Percentiles rank a stretch among this genome's conserved stretches.
Evolutionary conservation across 2,797 vertebrate genomes (phyloP).

Genomic region (Tiaroga cobitis): DNA sequence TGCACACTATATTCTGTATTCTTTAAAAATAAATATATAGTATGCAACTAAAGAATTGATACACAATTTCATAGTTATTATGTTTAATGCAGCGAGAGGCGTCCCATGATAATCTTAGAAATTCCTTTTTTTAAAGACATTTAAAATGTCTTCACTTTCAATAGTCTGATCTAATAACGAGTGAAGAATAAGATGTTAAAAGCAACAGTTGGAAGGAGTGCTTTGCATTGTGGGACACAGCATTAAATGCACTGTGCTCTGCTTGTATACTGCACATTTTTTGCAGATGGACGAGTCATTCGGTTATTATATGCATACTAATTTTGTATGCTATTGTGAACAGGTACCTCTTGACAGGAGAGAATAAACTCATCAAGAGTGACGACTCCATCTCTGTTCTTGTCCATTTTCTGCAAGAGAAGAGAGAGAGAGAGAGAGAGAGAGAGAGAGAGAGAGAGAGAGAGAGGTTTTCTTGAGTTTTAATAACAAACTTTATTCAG

Average conservation of each 20-base stretch:
- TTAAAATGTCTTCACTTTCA: not conserved
- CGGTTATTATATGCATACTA: not conserved
- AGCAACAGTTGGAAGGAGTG: too few species aligned
- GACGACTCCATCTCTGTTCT: slow-evolving; percentile 97
- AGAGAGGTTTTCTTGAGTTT: too few species aligned
- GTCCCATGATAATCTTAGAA: not conserved
- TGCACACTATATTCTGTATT: not conserved
- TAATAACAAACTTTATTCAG: not conserved
- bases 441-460: too few species aligned
- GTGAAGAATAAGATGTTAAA: not conserved
- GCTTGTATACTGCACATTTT: not conserved
- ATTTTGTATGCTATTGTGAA: not conserved
- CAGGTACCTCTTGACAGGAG: slow-evolving; percentile 94
- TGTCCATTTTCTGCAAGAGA: slow-evolving; percentile 95
- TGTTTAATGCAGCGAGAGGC: not conserved
- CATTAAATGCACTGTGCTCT: not conserved
- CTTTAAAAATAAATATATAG: not conserved
- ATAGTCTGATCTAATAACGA: not conserved
- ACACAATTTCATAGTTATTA: too few species aligned
- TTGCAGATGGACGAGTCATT: not conserved
- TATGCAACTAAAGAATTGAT: not conserved
- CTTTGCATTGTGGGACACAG: not conserved
- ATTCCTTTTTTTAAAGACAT: not conserved
- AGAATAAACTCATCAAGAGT: slow-evolving; percentile 96
- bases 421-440: too few species aligned